phyloP scores from a whole-genome alignment of 92 coral and sea anemone species.

The Epizoanthus illoricatus region DNA sequence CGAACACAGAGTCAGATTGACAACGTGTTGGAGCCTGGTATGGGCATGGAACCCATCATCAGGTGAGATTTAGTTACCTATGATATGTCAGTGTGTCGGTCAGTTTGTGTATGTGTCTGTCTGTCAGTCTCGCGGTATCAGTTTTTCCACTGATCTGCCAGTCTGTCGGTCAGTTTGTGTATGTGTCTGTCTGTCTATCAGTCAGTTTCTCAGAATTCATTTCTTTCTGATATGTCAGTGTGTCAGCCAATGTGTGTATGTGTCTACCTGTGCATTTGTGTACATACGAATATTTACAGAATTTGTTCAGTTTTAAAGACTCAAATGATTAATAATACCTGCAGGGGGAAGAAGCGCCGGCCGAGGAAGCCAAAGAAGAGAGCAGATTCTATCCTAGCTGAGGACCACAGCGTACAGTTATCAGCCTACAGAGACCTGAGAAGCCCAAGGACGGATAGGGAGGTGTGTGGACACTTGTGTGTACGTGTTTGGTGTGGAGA shows the following conservation, averaged over 20 bases:
- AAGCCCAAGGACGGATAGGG: constrained; percentile 36
- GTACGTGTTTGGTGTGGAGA: background rate
- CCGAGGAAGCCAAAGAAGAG: constrained; percentile 26
- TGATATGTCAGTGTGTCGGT: no score
- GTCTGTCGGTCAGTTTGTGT: no score
- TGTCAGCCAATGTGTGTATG: no score
- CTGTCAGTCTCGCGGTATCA: no score
- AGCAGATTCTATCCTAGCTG: background rate
- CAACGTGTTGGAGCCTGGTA: constrained; percentile 73
- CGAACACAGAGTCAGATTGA: constrained; percentile 79
- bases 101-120: no score
- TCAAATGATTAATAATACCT: background rate
- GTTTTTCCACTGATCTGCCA: no score
- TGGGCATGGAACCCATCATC: constrained; percentile 68
- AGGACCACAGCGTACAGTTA: constrained; percentile 15
- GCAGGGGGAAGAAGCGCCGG: constrained; percentile 18
- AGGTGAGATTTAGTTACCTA: constrained; percentile 40
- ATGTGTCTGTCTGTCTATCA: no score
- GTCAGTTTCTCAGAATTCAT: no score
- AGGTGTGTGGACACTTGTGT: background rate
- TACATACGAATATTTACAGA: no score
- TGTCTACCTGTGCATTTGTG: no score
- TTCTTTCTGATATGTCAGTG: no score
- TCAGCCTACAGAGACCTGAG: constrained; percentile 13
- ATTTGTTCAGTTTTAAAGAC: no score